Evolutionary conservation across 2,797 vertebrate species (phyloP), one percentile per base, ranked within the genome.

Genomic region (Ptychobarbus kaznakovi): DNA sequence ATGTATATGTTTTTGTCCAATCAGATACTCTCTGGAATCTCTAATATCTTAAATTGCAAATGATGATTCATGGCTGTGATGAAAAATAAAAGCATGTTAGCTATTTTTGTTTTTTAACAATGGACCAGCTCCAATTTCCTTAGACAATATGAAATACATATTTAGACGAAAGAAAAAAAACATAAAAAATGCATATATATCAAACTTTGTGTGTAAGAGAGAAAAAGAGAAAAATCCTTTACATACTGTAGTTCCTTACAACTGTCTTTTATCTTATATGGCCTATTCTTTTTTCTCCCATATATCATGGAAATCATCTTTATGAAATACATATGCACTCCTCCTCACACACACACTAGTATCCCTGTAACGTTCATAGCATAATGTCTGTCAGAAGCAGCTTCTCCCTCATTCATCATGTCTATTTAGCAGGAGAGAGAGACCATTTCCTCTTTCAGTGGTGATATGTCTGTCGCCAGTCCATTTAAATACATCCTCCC

Each of bases 381-480:
- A 20, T 58, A 3, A 22, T 32, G 12, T 90, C 90, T 88, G 88
- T 85, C 53, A 2, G 86, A 89, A 83, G 82, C 88, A 82, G 77
- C 53, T 85, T 86, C 80, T 82, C 65, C 40, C 49, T 86, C 85
- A 82, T 78, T 86, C 22, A 82, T 82, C 85, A 86, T 69, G 80
- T 72, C 42, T 83, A 65, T 86, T 86, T 70, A 89, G 53, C 74
- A 58, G 11, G 4, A 77, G 75, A 79, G 63, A 78, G 32, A 77
- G 35, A 61, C 10, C 22, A 22, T 84, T 35, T 53, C 15, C 63
- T 83, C 25, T 22, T 25, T 22, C 42, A 25, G 70, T 88, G 84
- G 68, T 88, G 86, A 86, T 72, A 72, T 25, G 63, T 86, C 87
- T 85, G 80, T 86, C 75, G 63, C 72, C 83, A 81, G 80, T 83